These are phyloP conservation scores for Hycleus phaleratus DNA, from an alignment of 1,140 invertebrate species.

Conservation along the genomic window DNA sequence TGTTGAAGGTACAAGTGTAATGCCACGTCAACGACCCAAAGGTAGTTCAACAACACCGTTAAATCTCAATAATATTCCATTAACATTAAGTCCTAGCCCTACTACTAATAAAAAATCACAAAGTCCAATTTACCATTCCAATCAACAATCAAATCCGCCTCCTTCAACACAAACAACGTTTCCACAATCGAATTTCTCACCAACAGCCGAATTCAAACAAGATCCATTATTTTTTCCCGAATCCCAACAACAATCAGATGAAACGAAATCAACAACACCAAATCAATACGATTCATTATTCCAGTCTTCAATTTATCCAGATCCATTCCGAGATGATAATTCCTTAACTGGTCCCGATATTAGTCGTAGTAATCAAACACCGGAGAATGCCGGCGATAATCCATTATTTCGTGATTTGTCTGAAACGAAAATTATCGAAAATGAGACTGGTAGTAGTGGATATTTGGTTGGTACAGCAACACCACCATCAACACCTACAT, in stretches of 20 bases:
- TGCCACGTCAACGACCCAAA: slow-evolving; percentile 77
- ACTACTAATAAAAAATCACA: slow-evolving; percentile 37
- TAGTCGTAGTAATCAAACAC: neutral
- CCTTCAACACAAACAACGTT: neutral
- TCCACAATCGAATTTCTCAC: neutral
- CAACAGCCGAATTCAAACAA: neutral
- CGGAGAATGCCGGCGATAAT: slow-evolving; percentile 19
- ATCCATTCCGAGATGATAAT: slow-evolving; percentile 51
- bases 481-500: slow-evolving; percentile 48
- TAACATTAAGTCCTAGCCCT: slow-evolving; percentile 46
- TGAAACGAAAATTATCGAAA: slow-evolving; percentile 22
- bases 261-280: slow-evolving; percentile 23
- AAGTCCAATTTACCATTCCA: slow-evolving; percentile 30
- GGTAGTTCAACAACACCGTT: slow-evolving; percentile 44
- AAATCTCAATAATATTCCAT: slow-evolving; percentile 40
- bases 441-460: slow-evolving; percentile 24
- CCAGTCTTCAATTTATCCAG: slow-evolving; percentile 48
- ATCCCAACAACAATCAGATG: slow-evolving; percentile 32
- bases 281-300: slow-evolving; percentile 39
- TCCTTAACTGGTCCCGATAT: slow-evolving; percentile 1
- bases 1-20: slow-evolving; percentile 70
- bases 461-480: slow-evolving; percentile 40
- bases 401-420: slow-evolving; percentile 28
- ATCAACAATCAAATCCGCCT: slow-evolving; percentile 6
- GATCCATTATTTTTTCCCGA: slow-evolving; percentile 7